phyloP scores from a whole-genome alignment of 2,888 invertebrate species.

The Lycaena phlaeas region DNA sequence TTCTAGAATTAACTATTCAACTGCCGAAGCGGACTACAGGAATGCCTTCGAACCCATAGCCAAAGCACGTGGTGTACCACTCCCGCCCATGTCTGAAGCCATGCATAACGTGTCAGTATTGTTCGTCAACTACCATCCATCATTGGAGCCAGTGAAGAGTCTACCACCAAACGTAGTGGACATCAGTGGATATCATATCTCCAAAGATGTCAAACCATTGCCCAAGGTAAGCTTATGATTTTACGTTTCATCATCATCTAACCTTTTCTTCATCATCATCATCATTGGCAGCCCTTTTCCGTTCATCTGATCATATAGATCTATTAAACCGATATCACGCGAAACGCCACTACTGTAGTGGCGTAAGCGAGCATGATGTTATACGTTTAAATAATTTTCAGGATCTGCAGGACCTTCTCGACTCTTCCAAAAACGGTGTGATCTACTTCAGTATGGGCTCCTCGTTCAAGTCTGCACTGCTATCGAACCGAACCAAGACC shows the following conservation, averaged over 20 bases:
- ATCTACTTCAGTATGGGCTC: slow-evolving; percentile 1
- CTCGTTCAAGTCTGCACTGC: not conserved
- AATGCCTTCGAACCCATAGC: slow-evolving; percentile 12
- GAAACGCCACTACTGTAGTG: too few relatives aligned
- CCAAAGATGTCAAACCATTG: slow-evolving; percentile 16
- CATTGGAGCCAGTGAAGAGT: slow-evolving; percentile 11
- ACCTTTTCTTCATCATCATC: too few relatives aligned
- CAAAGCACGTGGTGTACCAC: slow-evolving; percentile 7
- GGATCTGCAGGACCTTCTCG: slow-evolving; percentile 1
- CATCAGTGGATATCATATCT: slow-evolving; percentile 22
- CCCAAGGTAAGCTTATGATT: slow-evolving; percentile 23
- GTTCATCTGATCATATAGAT: too few relatives aligned
- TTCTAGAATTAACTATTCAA: not conserved
- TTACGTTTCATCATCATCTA: too few relatives aligned
- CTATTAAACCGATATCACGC: too few relatives aligned
- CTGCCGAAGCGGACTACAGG: too few relatives aligned
- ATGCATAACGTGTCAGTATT: slow-evolving; percentile 13
- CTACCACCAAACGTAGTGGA: slow-evolving; percentile 21
- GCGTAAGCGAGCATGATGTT: too few relatives aligned
- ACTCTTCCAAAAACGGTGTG: not conserved
- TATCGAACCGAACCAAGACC: not conserved
- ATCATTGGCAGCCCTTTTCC: too few relatives aligned
- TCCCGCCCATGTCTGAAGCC: slow-evolving; percentile 10
- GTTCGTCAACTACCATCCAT: slow-evolving; percentile 13
- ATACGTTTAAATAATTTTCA: too few relatives aligned